Evolutionary conservation across 2,888 invertebrate genomes (phyloP).

Genomic region (Terebella lapidaria): DNA sequence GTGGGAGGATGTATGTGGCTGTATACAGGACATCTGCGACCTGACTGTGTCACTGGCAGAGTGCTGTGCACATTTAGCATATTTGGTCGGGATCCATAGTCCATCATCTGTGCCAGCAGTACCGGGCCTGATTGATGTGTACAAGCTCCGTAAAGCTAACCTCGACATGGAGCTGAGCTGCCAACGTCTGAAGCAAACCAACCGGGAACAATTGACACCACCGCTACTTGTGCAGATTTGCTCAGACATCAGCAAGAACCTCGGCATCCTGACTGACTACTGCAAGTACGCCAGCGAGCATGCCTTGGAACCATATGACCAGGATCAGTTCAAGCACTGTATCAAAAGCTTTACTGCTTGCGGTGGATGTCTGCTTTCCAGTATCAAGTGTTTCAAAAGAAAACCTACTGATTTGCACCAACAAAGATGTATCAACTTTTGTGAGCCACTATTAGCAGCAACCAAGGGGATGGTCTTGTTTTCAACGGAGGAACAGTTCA

Average conservation of each 20-base stretch:
- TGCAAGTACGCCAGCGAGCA: slow-evolving; percentile 40
- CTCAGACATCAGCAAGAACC: slow-evolving; percentile 38
- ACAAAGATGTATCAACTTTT: slow-evolving; percentile 39
- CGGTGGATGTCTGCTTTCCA: slow-evolving; percentile 41
- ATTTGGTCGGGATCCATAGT: slow-evolving; percentile 34
- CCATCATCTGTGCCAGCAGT: slow-evolving; percentile 30
- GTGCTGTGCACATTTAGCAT: slow-evolving; percentile 42
- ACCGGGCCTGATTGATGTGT: slow-evolving; percentile 41
- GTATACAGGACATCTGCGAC: slow-evolving; percentile 36
- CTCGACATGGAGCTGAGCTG: slow-evolving; percentile 45
- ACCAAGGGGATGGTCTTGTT: slow-evolving; percentile 43
- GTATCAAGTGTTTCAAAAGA: slow-evolving; percentile 41
- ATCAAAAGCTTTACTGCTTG: slow-evolving; percentile 44
- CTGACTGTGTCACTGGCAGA: slow-evolving; percentile 42
- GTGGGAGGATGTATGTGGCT: slow-evolving; percentile 34
- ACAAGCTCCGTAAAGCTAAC: slow-evolving; percentile 40
- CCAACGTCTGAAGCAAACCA: slow-evolving; percentile 33
- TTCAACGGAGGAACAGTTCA: slow-evolving; percentile 45
- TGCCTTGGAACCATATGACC: slow-evolving; percentile 29
- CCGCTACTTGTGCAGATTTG: slow-evolving; percentile 42
- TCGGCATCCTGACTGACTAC: slow-evolving; percentile 40
- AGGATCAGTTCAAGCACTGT: slow-evolving; percentile 46
- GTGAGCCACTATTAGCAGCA: slow-evolving; percentile 44
- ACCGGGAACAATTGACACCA: slow-evolving; percentile 36
- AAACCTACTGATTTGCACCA: slow-evolving; percentile 32